Evolutionary conservation across 1,140 invertebrate species (phyloP).

Genomic region (Vanessa tameamea): DNA sequence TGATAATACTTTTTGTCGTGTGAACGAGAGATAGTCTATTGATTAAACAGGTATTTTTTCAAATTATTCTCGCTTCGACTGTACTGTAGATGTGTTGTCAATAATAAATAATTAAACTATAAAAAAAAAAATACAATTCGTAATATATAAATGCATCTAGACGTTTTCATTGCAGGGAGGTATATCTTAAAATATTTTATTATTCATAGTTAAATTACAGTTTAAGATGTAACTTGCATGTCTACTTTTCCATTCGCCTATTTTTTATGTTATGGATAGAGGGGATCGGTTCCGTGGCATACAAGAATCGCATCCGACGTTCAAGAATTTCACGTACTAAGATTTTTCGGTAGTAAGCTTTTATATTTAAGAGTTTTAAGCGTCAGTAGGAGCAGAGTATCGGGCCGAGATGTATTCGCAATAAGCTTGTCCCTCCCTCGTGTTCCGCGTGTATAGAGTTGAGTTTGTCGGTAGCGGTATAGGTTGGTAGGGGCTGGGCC

Average conservation of each 20-base stretch:
- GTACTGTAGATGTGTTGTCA: conserved; percentile 80
- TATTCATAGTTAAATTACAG: conserved; percentile 76
- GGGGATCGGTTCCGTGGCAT: conserved; percentile 50
- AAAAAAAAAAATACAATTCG: conserved; percentile 77
- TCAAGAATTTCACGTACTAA: conserved; percentile 53
- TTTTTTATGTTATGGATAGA: conserved; percentile 55
- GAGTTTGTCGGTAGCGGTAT: conserved; percentile 52
- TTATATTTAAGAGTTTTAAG: conserved; percentile 47
- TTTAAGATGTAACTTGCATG: conserved; percentile 67
- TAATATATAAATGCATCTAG: conserved; percentile 75
- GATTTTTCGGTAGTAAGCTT: conserved; percentile 61
- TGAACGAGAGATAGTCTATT: conserved; percentile 78
- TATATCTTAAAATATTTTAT: conserved; percentile 76
- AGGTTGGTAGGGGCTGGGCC: conserved; percentile 46
- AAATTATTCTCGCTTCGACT: conserved; percentile 80
- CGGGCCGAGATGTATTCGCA: conserved; percentile 43
- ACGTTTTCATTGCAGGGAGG: conserved; percentile 75
- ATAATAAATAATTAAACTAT: conserved; percentile 75
- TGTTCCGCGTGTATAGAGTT: conserved; percentile 42
- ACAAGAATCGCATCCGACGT: conserved; percentile 47
- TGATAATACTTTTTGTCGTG: conserved; percentile 77
- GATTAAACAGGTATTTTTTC: conserved; percentile 80
- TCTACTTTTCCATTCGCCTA: conserved; percentile 48
- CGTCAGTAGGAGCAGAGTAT: conserved; percentile 40
- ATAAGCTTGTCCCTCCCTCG: conserved; percentile 41